Evolutionary conservation across 2,113 vertebrate genomes (phyloP), one percentile per base, ranked within the genome.

Genomic region (Phyllopteryx taeniolatus): DNA sequence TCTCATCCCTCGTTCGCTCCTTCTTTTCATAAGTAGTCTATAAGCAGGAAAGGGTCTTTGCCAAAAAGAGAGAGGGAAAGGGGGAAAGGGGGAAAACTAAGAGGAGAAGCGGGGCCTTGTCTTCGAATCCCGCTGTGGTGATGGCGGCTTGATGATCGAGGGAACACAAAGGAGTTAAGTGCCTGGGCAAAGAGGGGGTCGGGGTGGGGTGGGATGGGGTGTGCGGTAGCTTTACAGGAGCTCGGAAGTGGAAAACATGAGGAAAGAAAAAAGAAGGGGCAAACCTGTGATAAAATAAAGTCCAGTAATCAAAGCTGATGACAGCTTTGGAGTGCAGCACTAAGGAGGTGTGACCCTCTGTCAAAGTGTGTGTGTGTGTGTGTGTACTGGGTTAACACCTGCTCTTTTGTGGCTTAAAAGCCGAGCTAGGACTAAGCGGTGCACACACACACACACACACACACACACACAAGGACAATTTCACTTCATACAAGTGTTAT

Each of bases 391-490:
- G 90, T 93, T 92, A 93, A 93, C 94, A 95, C 95, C 95, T 96
- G 95, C 94, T 95, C 92, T 92, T 94, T 94, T 94, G 91, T 92
- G 81, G 89, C 81, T 90, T 91, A 85, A 89, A 86, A 85, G 54
- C 85, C 83, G 90, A 90, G 89, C 74, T 83, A 82, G 60, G 56
- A 88, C 91, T 83, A 90, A 74, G 0, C 74, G 61, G 89, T 87
- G 89, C 92, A 13, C 80, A 20, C 0, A 0, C 27, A 27, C 27
- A 27, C 27, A 27, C 53, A n/a, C 67, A 35, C 67, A n/a, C 60
- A 19, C 51, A n/a, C 66, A 46, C 54, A 70, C 65, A 49, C 60
- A 75, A 43, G 67, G 67, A 63, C 49, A 14, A 35, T 31, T 54
- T 61, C 56, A 10, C 49, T 20, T 53, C 68, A 84, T 82, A 83